Base-by-base conservation (phyloP, 2,797 vertebrate species). In the Fistularia commersonii region DNA sequence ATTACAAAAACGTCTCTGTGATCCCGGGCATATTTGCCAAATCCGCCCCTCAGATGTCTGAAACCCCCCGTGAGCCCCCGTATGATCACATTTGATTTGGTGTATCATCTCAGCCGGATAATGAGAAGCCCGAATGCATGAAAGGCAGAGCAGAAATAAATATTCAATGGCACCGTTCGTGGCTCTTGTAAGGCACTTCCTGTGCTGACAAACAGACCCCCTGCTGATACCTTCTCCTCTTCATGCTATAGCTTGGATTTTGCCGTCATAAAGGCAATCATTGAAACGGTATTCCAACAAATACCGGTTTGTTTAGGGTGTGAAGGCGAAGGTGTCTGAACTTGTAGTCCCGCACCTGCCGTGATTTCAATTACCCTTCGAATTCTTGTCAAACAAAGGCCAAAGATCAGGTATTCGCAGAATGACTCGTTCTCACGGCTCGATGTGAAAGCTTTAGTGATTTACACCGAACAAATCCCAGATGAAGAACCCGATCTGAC, bases 391-490 rank as follows among this genome's bases (percentile, higher is more conserved):
- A 23, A 23, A 23, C 4, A 23, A 23, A 23, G 2, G 23, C 23
- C 23, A 23, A 23, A 23, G 4, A 23, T 23, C 23, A 23, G 2
- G 23, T 23, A 23, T 23, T 2, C 23, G 23, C 23, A 23, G 23
- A 23, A 23, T 23, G 23, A 23, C 23, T 23, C 4, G 23, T 23
- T 23, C 23, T 23, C 23, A 23, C 23, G 23, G 23, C 23, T 23
- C 23, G 23, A 23, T 4, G 23, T 23, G 23, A 23, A 23, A 23
- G 23, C 23, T 23, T 23, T 23, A 23, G 23, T 4, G 23, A 23
- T 23, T 23, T 23, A 23, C 13, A 32, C 38, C 47, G 77, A 66
- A 69, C 45, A 67, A 53, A 64, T 65, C 57, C 61, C 32, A 14
- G 31, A 6, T 46, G 58, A 68, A 46, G 53, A 56, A 61, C 61